Base-by-base conservation (phyloP, 2,888 invertebrate species). In the Himalopsyche japonica region DNA sequence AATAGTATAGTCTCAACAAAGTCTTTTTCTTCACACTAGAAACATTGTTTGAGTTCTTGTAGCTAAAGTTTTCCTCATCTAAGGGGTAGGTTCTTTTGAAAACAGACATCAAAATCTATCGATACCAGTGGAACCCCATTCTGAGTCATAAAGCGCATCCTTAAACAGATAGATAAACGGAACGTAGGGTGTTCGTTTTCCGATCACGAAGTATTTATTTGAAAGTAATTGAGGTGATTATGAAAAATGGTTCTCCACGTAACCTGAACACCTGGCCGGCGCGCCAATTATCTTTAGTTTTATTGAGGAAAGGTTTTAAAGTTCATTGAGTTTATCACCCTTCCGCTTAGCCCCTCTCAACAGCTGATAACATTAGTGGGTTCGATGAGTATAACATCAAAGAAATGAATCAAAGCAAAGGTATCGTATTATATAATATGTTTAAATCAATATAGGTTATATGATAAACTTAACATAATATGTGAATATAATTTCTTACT, bases 201-300 rank as follows among this genome's bases (percentile, higher is more conserved):
- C 27, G 57, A 47, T 57, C 82, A 78, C 78, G 37, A 32, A 34
- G 34, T 57, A 37, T 82, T 81, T 81, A 81, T 82, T 82, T 78
- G 79, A 32, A 34, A 43, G 82, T 82, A 82, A 83, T 83, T 83
- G 83, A 80, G 76, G 82, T 76, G 82, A 76, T 76, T 81, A 81
- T 37, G 24, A 37, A 48, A 83, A 70, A 57, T 20, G 24, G 57
- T 20, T 57, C 57, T 20, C 57, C 57, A 24, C 57, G 57, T 57
- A 57, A 80, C 30, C 48, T 18, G 80, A 57, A 83, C 83, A 83
- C 83, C 83, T 83, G 83, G 83, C 30, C 83, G 32, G 18, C 57
- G 7, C 24, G 24, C 20, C 57, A 57, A 57, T 57, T 57, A 57
- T 57, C 24, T 57, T 57, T 57, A 57, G 20, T 57, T 57, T 57